Conservation (phyloP, 2,797 vertebrate species). For the Sparidentex hasta region DNA sequence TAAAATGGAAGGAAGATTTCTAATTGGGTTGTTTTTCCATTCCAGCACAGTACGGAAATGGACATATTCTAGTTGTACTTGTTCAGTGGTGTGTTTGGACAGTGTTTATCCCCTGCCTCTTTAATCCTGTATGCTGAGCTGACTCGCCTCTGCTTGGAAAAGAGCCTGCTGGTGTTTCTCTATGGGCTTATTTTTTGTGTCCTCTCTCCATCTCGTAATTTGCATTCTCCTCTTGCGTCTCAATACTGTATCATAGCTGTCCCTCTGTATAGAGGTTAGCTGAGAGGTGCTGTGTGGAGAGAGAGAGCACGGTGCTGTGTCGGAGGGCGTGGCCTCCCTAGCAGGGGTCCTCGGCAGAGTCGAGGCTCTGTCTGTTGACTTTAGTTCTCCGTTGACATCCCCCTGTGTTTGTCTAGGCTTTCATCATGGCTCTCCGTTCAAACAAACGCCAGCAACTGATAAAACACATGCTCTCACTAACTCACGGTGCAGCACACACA, state of each 20-base stretch:
- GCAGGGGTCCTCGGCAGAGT: constrained; percentile 64
- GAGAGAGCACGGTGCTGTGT: constrained; percentile 46
- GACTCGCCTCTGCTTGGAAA: constrained; percentile 31
- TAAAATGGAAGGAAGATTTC: constrained; percentile 39
- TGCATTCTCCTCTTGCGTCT: constrained; percentile 38
- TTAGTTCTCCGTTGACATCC: constrained; percentile 83
- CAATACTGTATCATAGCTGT: constrained; percentile 14
- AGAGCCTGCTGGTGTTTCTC: constrained; percentile 49
- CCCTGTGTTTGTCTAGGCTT: constrained; percentile 84
- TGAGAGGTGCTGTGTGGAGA: constrained; percentile 27
- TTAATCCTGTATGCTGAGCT: constrained; percentile 50
- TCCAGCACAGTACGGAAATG: constrained; percentile 24
- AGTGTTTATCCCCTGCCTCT: constrained; percentile 35
- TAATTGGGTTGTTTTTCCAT: constrained; percentile 25
- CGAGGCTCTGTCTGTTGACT: constrained; percentile 80
- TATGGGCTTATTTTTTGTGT: constrained; percentile 52
- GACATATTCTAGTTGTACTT: constrained; percentile 39
- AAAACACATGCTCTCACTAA: constrained; percentile 82
- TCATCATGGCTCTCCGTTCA: constrained; percentile 82
- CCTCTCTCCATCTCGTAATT: constrained; percentile 30
- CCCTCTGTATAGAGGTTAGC: constrained; percentile 9
- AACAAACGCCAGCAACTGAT: constrained; percentile 85
- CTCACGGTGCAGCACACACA: constrained; percentile 33
- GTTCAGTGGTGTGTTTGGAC: constrained; percentile 46
- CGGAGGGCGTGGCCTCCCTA: constrained; percentile 67